Evolutionary conservation across 2,888 invertebrate genomes (phyloP).

Genomic region (Meliscaeva auricollis): DNA sequence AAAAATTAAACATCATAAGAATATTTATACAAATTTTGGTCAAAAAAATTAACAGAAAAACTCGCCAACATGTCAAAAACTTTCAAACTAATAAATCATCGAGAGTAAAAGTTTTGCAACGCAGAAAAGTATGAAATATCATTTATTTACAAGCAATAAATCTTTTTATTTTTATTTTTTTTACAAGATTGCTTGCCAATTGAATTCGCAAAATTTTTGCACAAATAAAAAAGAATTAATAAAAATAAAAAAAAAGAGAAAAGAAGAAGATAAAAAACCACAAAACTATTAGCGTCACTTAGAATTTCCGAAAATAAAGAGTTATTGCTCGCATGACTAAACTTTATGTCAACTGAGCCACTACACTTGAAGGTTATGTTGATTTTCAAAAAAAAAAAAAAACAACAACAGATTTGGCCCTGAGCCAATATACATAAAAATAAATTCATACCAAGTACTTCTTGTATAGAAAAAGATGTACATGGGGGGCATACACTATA

Average conservation of each 20-base stretch:
- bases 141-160: constrained; percentile 37
- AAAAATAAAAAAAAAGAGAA: background rate
- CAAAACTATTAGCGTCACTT: constrained; percentile 34
- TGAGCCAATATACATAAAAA: constrained; percentile 37
- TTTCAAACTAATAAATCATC: too few relatives aligned
- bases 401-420: constrained; percentile 34
- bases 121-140: constrained; percentile 2
- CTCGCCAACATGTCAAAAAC: too few relatives aligned
- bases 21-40: too few relatives aligned
- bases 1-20: too few relatives aligned
- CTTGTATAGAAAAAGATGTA: background rate
- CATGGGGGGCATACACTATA: constrained; percentile 20
- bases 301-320: constrained; percentile 44
- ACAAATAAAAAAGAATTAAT: constrained; percentile 6
- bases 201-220: constrained; percentile 16
- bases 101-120: too few relatives aligned
- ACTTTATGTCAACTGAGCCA: constrained; percentile 41
- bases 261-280: background rate
- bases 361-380: constrained; percentile 49
- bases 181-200: constrained; percentile 15
- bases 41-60: too few relatives aligned
- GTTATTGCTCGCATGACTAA: constrained; percentile 53
- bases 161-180: background rate
- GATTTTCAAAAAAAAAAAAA: constrained; percentile 4
- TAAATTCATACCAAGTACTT: constrained; percentile 8